Evolutionary conservation across 2,888 invertebrate genomes (phyloP).

Genomic region (Himalopsyche japonica): DNA sequence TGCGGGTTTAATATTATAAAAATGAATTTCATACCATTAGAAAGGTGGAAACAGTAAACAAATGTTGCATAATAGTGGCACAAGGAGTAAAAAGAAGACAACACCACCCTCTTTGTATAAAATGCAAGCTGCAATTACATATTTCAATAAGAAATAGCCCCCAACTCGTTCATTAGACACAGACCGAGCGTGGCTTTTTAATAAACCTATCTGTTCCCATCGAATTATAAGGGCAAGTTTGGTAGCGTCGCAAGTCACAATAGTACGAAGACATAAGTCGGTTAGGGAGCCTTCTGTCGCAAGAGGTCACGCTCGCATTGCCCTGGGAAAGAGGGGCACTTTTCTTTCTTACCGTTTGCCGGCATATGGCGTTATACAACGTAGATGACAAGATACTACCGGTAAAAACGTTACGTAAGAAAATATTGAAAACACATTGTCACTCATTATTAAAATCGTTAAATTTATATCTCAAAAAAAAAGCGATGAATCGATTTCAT

Average conservation of each 20-base stretch:
- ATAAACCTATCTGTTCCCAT: constrained; percentile 35
- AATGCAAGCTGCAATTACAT: background rate
- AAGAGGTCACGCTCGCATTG: constrained; percentile 19
- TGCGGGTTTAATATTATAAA: too few species aligned
- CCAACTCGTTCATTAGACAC: constrained; percentile 32
- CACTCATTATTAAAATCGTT: background rate
- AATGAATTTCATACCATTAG: too few species aligned
- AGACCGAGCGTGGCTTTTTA: constrained; percentile 38
- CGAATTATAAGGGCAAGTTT: constrained; percentile 25
- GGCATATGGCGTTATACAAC: background rate
- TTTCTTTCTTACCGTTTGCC: background rate
- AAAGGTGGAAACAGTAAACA: background rate
- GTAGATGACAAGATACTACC: background rate
- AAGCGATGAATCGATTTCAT: too few species aligned
- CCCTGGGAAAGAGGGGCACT: constrained; percentile 29
- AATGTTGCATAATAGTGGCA: background rate
- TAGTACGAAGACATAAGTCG: constrained; percentile 1
- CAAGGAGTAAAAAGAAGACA: background rate
- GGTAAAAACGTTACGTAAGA: background rate
- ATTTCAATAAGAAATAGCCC: constrained; percentile 29
- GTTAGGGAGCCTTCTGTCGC: constrained; percentile 11
- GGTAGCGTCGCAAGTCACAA: background rate
- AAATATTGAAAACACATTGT: background rate
- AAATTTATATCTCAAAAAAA: too few species aligned
- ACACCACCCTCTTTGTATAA: background rate